phyloP scores from a whole-genome alignment of 2,888 invertebrate genomes.

The Galerucella pusilla region DNA sequence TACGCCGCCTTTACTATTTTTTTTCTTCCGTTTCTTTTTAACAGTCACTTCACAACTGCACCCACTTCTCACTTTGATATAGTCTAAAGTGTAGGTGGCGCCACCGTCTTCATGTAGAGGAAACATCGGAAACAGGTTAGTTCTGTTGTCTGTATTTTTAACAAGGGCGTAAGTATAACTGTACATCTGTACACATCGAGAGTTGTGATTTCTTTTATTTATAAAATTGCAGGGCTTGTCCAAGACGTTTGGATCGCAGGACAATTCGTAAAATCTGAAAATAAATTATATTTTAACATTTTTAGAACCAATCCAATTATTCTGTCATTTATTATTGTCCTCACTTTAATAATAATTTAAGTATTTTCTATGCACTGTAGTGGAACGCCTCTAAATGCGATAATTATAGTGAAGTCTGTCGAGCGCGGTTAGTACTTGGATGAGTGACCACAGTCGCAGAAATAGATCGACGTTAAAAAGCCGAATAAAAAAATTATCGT shows the following conservation, averaged over 20 bases:
- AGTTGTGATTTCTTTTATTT: conserved; percentile 75
- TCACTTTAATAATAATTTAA: too few relatives aligned
- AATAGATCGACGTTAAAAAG: too few relatives aligned
- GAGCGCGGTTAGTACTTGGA: too few relatives aligned
- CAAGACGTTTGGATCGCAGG: conserved; percentile 77
- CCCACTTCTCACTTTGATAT: conserved; percentile 84
- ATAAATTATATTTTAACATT: not conserved
- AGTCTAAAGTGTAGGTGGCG: conserved; percentile 80
- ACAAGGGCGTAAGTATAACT: conserved; percentile 88
- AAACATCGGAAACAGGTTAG: conserved; percentile 64
- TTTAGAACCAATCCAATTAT: too few relatives aligned
- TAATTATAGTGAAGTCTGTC: too few relatives aligned
- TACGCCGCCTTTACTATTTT: conserved; percentile 39
- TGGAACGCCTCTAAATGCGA: too few relatives aligned
- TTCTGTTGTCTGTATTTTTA: conserved; percentile 68
- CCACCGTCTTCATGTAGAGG: conserved; percentile 66
- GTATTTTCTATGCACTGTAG: too few relatives aligned
- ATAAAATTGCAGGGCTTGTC: conserved; percentile 80
- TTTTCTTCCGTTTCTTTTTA: conserved; percentile 45
- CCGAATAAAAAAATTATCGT: too few relatives aligned
- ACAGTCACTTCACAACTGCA: conserved; percentile 82
- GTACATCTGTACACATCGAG: conserved; percentile 85
- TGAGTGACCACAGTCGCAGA: too few relatives aligned
- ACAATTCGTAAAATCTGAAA: conserved; percentile 77
- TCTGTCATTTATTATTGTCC: too few relatives aligned